Conservation (phyloP, 2,888 invertebrate genomes). For the Amorpha juglandis region DNA sequence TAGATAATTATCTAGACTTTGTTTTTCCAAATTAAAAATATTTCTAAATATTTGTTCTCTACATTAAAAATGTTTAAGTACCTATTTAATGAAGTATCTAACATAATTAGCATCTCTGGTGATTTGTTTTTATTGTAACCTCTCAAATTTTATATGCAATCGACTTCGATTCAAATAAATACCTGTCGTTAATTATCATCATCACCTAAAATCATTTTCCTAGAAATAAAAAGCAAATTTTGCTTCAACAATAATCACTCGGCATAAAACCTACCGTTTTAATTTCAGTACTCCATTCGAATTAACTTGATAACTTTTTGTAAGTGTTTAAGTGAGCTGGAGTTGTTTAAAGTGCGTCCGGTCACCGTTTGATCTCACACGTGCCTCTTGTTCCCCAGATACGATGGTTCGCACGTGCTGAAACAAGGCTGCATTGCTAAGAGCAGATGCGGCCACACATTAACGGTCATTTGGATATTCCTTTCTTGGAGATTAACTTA, state of each 20-base stretch:
- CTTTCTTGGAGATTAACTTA: neutral
- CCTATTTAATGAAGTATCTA: no score
- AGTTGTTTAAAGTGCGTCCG: conserved; percentile 19
- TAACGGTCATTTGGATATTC: neutral
- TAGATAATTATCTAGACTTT: no score
- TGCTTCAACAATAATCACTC: neutral
- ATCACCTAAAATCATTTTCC: neutral
- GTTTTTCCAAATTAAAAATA: no score
- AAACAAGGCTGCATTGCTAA: conserved; percentile 7
- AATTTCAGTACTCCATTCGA: neutral
- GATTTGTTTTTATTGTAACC: no score
- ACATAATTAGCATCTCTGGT: no score
- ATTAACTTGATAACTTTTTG: neutral
- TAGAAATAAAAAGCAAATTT: neutral
- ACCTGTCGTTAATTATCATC: no score
- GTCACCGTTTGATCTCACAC: conserved; percentile 27
- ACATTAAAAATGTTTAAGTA: no score
- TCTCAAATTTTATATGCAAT: no score
- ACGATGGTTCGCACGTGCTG: conserved; percentile 23
- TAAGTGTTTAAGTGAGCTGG: neutral
- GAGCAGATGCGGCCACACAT: neutral
- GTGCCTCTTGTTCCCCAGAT: conserved; percentile 13
- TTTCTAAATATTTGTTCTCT: no score
- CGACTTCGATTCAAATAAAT: no score
- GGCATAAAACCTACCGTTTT: no score